Base-by-base conservation (phyloP, 2,888 invertebrate genomes). In the Hemithea aestivaria region DNA sequence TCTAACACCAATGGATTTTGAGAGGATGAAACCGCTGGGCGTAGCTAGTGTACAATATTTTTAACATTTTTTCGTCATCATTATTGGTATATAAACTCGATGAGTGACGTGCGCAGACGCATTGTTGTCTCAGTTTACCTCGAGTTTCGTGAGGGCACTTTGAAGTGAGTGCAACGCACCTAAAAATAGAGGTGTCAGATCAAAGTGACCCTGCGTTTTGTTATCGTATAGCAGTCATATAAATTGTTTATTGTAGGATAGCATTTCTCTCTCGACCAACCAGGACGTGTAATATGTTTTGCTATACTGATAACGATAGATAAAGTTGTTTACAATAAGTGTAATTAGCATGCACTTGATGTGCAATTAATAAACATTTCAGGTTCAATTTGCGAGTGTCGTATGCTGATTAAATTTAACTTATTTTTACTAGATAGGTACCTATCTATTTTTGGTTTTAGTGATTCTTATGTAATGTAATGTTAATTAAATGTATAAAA, bases 201-300 rank as follows among this genome's bases (percentile, higher is more conserved):
- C 43, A 52, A 54, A 35, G 54, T 54, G 50, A 52, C 54, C 52
- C 8, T 44, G 32, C 41, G 27, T 27, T 46, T 46, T 40, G 44
- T 51, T 48, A 45, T 48, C 46, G 27, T 22, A 33, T 8, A 10
- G 3, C 16, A 38, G 35, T 38, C 36, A 28, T 43, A 40, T 41
- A 45, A 37, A 32, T 30, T 30, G 30, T 40, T 38, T 23, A 27
- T 34, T 27, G 24, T 39, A 21, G 36, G 31, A 16, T 26, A 37
- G 27, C 22, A 35, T 29, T 23, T 38, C 34, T 27, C 25, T 28
- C 12, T 26, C 22, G 34, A 22, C 29, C 11, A 22, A 36, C 6
- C 20, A 12, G 22, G 25, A 35, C 22, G 21, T 30, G 35, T 24
- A n/a, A n/a, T 42, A 26, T 33, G 35, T 35, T 40, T 37, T 16